These are phyloP conservation scores for Lycophotia porphyrea DNA, from an alignment of 2,888 invertebrate species.

Conservation along the genomic window DNA sequence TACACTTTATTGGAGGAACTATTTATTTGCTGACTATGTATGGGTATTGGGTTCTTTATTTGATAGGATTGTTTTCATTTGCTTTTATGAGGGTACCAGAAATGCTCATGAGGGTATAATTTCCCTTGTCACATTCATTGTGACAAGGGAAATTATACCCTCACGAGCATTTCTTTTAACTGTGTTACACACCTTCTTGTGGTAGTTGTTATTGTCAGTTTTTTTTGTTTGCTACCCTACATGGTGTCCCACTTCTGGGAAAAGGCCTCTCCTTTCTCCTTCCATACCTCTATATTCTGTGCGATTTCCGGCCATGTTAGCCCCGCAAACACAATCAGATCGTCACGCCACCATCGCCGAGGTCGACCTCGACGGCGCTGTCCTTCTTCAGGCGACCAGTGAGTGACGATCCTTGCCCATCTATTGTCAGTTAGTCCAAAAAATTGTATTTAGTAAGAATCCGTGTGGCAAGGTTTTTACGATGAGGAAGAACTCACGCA, in stretches of 20 bases:
- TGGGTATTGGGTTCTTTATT: neutral
- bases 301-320: no score
- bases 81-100: neutral
- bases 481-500: neutral
- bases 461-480: neutral
- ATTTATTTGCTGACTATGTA: slow-evolving; percentile 10
- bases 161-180: neutral
- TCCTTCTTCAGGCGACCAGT: no score
- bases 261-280: no score
- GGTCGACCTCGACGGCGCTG: no score
- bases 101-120: neutral
- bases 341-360: no score
- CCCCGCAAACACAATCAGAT: no score
- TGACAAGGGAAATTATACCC: neutral
- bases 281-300: no score
- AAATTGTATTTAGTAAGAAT: neutral
- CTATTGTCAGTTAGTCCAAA: neutral
- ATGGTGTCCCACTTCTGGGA: no score
- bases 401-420: no score
- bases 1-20: slow-evolving; percentile 27
- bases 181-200: neutral
- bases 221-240: no score
- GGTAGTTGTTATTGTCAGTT: neutral
- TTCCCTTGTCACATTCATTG: neutral
- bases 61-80: neutral